phyloP scores from a whole-genome alignment of 2,888 invertebrate genomes.

The Stictocephala bisonia region DNA sequence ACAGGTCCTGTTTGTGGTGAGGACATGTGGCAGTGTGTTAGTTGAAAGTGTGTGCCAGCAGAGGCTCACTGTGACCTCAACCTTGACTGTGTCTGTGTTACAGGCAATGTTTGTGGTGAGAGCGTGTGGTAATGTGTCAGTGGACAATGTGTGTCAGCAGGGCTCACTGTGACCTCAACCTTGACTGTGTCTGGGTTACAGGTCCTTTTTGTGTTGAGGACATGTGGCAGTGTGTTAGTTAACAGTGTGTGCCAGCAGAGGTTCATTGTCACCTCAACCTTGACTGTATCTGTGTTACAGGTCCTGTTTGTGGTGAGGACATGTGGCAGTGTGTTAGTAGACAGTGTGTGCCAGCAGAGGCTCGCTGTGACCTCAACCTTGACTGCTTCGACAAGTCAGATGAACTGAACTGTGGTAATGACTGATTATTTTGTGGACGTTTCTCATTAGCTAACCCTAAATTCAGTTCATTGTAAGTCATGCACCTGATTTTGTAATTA shows the following conservation, averaged over 20 bases:
- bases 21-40: slow-evolving; percentile 55
- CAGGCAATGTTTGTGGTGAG: too few relatives aligned
- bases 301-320: slow-evolving; percentile 48
- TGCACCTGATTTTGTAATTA: too few relatives aligned
- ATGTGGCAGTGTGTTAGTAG: slow-evolving; percentile 57
- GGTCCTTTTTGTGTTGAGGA: slow-evolving; percentile 49
- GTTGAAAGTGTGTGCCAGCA: slow-evolving; percentile 57
- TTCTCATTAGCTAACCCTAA: not conserved
- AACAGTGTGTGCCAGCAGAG: slow-evolving; percentile 55
- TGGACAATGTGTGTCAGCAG: too few relatives aligned
- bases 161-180: too few relatives aligned
- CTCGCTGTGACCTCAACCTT: slow-evolving; percentile 63
- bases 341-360: slow-evolving; percentile 55
- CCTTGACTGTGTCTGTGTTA: too few relatives aligned
- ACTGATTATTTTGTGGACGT: not conserved
- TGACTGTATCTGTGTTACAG: slow-evolving; percentile 62
- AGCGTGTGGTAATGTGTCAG: too few relatives aligned
- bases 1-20: slow-evolving; percentile 48
- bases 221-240: slow-evolving; percentile 56
- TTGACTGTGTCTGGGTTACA: too few relatives aligned
- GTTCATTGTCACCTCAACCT: slow-evolving; percentile 63
- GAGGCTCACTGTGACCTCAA: slow-evolving; percentile 63
- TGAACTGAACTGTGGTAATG: slow-evolving; percentile 64
- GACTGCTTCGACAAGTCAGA: slow-evolving; percentile 65
- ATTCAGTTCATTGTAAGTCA: not conserved